phyloP scores from a whole-genome alignment of 2,888 invertebrate genomes.

The Pegoplata infirma region DNA sequence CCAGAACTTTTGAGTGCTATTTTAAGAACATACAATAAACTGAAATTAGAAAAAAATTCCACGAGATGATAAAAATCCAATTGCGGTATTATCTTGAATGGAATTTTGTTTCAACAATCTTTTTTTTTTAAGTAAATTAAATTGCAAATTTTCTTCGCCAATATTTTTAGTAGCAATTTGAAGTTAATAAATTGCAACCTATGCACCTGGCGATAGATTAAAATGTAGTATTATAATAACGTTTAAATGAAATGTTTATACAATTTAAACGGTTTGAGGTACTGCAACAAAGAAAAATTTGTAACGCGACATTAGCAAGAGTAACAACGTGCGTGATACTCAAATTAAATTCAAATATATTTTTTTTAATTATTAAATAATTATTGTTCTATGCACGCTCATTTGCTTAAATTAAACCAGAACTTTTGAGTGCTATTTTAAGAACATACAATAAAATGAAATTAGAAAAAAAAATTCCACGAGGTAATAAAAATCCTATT shows the following conservation, averaged over 20 bases:
- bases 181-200: slow-evolving; percentile 31
- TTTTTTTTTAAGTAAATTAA: neutral
- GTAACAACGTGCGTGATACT: neutral
- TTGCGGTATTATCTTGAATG: slow-evolving; percentile 18
- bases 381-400: slow-evolving; percentile 60
- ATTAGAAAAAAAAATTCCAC: slow-evolving; percentile 51
- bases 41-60: slow-evolving; percentile 50
- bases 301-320: neutral
- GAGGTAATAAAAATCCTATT: neutral
- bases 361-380: neutral
- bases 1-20: slow-evolving; percentile 66
- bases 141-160: slow-evolving; percentile 22
- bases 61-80: neutral
- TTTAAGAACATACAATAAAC: slow-evolving; percentile 64
- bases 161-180: slow-evolving; percentile 45
- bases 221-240: slow-evolving; percentile 56
- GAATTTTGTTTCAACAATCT: slow-evolving; percentile 48
- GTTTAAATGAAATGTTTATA: slow-evolving; percentile 24
- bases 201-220: slow-evolving; percentile 60
- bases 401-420: slow-evolving; percentile 45
- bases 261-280: slow-evolving; percentile 52
- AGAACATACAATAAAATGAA: slow-evolving; percentile 63
- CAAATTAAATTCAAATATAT: neutral
- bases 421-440: slow-evolving; percentile 66
- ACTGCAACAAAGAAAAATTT: slow-evolving; percentile 16